Percentiles rank a stretch among this genome's conserved stretches.
These are phyloP conservation scores for Hypsopygia costalis DNA, from an alignment of 2,888 invertebrate species.

Conservation along the genomic window DNA sequence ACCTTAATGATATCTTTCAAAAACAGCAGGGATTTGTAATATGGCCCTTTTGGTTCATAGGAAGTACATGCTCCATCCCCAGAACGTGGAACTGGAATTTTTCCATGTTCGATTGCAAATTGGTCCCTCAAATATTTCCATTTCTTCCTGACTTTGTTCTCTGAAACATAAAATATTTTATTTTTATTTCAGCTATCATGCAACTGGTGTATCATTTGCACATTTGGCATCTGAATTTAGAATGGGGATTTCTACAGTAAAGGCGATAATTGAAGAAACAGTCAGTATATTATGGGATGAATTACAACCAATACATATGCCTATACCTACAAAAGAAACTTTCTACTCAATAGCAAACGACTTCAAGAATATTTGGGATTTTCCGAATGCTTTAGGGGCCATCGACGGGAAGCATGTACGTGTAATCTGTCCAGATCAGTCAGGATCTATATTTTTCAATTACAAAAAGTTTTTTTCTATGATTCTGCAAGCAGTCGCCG, in stretches of 20 bases:
- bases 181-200: too few species aligned
- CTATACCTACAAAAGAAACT: conserved; percentile 9
- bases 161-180: too few species aligned
- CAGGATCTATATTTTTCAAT: conserved; percentile 1
- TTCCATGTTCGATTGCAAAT: too few species aligned
- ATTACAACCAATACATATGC: conserved; percentile 8
- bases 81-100: too few species aligned
- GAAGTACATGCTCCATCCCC: too few species aligned
- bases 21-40: too few species aligned
- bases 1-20: too few species aligned
- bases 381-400: conserved; percentile 6
- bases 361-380: conserved; percentile 9
- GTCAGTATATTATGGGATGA: conserved; percentile 11
- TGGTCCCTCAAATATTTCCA: too few species aligned
- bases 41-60: too few species aligned
- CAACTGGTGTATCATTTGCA: neutral
- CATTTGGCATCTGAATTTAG: conserved; percentile 12
- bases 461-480: too few species aligned
- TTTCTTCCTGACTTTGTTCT: too few species aligned
- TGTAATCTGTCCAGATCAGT: conserved; percentile 4
- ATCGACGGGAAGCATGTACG: conserved; percentile 8
- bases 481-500: too few species aligned
- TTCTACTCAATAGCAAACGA: conserved; percentile 7
- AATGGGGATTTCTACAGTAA: conserved; percentile 13
- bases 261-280: conserved; percentile 12